Base-by-base conservation (phyloP, 92 coral and sea anemone genomes). In the Galaxea fascicularis region DNA sequence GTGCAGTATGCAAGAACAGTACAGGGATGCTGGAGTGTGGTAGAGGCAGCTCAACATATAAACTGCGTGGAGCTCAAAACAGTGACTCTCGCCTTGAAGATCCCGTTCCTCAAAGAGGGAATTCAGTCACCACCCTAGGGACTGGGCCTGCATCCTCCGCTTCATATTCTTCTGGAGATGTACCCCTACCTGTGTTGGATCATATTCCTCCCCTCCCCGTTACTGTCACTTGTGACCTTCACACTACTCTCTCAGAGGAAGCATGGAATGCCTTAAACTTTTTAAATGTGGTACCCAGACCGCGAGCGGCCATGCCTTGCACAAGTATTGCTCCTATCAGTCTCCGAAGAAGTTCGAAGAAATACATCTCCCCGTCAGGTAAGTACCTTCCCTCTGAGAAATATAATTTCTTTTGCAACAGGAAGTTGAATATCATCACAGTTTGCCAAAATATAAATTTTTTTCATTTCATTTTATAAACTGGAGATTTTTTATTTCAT, bases 311-410 rank as follows among this genome's bases (percentile, higher is more conserved):
- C 86, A 28, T 9, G 17, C 82, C 74, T 47, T 31, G 82, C 57
- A 82, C 64, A 84, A 74, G 82, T 86, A 90, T 80, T 80, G 86
- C 71, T 77, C 82, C 74, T 79, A 89, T 89, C 84, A 90, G 87
- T 85, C 90, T 79, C 29, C 79, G 39, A 86, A 77, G 87, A 53
- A 85, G 92, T 59, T 67, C 84, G 84, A 74, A 75, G 78, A 88
- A 82, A 87, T 88, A 71, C 79, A 81, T 81, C 83, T 87, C 89
- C 88, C 89, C 86, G 28, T 85, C 85, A 89, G 92, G 90, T 78
- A 79, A 84, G 78, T 89, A 67, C 89, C 57, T 45, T 54, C 91
- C 85, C 86, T 87, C 90, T 71, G 91, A 70, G 73, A 87, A 81
- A 74, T 67, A 76, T 51, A 71, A 80, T 80, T 78, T 78, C 80